Percentiles rank a stretch among this genome's conserved stretches.
Evolutionary conservation across 2,113 vertebrate species (phyloP).

Genomic region (Empidonax traillii): DNA sequence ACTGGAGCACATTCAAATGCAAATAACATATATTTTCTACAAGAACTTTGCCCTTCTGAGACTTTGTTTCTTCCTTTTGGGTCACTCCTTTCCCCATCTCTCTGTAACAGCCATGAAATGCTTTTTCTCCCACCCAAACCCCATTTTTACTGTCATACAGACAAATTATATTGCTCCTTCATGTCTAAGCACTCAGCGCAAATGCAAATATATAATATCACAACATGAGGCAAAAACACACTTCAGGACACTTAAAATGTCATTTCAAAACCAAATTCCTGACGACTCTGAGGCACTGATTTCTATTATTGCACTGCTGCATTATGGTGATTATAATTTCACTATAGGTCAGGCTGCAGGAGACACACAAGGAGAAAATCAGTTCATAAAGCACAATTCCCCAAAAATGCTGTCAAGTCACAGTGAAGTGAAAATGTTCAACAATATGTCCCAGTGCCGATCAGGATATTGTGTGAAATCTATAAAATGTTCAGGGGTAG

Average conservation of each 20-base stretch:
- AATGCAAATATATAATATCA: conserved; percentile 5
- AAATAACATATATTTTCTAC: background rate
- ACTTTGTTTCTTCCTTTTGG: background rate
- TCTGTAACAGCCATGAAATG: background rate
- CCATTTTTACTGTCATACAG: background rate
- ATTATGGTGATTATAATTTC: background rate
- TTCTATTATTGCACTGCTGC: background rate
- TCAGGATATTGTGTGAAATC: background rate
- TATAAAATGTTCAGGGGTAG: background rate
- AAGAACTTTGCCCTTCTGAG: background rate
- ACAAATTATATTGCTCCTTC: background rate
- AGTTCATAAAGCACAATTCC: background rate
- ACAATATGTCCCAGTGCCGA: background rate
- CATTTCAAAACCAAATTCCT: background rate
- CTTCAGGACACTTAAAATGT: background rate
- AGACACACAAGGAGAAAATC: background rate
- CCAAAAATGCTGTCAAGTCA: background rate
- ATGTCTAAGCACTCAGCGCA: background rate
- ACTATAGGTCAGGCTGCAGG: background rate
- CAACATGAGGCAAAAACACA: background rate
- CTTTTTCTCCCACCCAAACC: background rate
- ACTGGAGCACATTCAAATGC: conserved; percentile 45
- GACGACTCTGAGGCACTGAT: background rate
- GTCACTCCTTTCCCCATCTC: background rate
- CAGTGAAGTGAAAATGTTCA: background rate